Base-by-base conservation (phyloP, 2,797 vertebrate species). In the Tokudaia muenninki region DNA sequence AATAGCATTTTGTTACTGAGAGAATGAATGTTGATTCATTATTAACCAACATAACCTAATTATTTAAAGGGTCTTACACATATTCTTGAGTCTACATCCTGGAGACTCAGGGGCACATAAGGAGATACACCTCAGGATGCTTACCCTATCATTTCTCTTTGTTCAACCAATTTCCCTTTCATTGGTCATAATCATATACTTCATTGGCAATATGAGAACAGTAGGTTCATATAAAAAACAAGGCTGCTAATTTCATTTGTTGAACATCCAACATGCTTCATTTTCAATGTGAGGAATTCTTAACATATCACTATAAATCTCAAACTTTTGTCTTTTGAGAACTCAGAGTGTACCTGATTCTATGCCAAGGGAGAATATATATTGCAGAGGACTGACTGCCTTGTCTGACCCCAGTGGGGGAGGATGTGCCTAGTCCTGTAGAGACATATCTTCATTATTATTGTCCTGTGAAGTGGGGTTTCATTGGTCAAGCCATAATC, bases 401-500 rank as follows among this genome's bases (percentile, higher is more conserved):
- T 37, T 72, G 17, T 72, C 17, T 21, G 67, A 17, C 67, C 17
- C 67, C 34, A 37, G n/a, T 72, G 67, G 67, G 67, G 37, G 17
- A 19, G 34, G 34, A 37, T 37, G 34, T 8, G 6, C n/a, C 34
- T 37, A 72, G 67, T 21, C n/a, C 19, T 10, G 70, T 72, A 21
- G 17, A 72, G n/a, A 72, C 90, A 87, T 84, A 78, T 90, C 87
- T 92, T 84, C 67, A 93, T 94, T 59, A 81, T 92, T 65, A 72
- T 81, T 74, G 41, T 50, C 34, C 88, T 82, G 59, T 74, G 90
- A 95, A 97, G 87, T 87, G 89, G 87, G 26, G n/a, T 90, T 96
- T 96, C 92, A 95, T 94, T 90, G 82, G 94, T 95, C 65, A 95
- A 97, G 37, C 92, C 91, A 82, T 92, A 93, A 44, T 94, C 55